A percentile compares a stretch with the other conserved stretches of the same genome.
phyloP scores from a whole-genome alignment of 2,113 vertebrate species.

The Pelusios castaneus region DNA sequence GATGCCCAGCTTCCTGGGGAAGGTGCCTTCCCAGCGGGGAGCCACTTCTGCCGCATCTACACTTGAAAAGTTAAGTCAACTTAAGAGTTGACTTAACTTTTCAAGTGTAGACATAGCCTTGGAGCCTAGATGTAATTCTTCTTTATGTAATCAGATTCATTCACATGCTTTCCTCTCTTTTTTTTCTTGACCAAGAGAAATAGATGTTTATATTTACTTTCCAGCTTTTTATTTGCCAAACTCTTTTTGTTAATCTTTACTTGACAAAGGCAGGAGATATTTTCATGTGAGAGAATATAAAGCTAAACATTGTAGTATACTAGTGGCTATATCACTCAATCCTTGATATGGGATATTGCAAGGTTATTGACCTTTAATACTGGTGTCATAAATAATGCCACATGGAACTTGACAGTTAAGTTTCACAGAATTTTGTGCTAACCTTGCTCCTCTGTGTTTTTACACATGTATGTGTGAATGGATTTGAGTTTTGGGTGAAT shows the following conservation, averaged over 20 bases:
- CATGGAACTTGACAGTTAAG: not conserved
- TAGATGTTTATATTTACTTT: not conserved
- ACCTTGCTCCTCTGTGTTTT: not conserved
- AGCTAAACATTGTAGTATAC: not conserved
- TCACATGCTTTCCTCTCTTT: not conserved
- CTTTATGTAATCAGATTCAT: not conserved
- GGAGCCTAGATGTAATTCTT: not conserved
- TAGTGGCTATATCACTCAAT: fast-evolving
- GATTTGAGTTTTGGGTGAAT: not conserved
- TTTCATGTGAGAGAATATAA: not conserved
- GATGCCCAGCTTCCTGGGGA: too few relatives aligned
- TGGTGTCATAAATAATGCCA: not conserved
- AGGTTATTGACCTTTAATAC: not conserved
- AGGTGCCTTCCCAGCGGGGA: too few relatives aligned
- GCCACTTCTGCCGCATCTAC: too few relatives aligned
- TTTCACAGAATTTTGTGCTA: not conserved
- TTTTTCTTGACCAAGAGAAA: not conserved
- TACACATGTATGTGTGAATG: not conserved
- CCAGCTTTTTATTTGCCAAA: not conserved
- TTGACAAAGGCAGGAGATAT: not conserved
- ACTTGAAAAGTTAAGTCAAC: too few relatives aligned
- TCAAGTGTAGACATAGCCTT: too few relatives aligned
- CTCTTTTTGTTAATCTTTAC: not conserved
- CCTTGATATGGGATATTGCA: not conserved
- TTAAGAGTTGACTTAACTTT: too few relatives aligned